These are phyloP conservation scores for Cantharis nigra DNA, from an alignment of 2,888 invertebrate genomes.

Conservation along the genomic window DNA sequence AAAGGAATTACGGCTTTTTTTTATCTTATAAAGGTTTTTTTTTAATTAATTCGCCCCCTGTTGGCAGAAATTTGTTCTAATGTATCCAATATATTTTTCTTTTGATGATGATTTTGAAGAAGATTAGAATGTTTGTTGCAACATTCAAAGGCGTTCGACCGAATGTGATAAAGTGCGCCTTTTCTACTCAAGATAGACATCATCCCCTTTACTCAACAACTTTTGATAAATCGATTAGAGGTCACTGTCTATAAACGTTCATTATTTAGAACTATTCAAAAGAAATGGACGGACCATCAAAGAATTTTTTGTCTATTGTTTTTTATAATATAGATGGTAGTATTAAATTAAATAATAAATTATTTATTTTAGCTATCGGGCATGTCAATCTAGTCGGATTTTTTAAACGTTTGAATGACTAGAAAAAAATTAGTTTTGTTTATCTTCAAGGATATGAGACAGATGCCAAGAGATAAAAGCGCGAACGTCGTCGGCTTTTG, in stretches of 20 bases:
- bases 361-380: not conserved
- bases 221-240: slow-evolving; percentile 16
- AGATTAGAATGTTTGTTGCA: slow-evolving; percentile 2
- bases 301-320: not conserved
- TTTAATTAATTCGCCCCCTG: not conserved
- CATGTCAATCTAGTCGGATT: not conserved
- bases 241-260: not conserved
- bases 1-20: not conserved
- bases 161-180: slow-evolving; percentile 18
- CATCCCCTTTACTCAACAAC: slow-evolving; percentile 13
- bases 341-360: not conserved
- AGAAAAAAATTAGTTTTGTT: not conserved
- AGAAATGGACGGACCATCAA: not conserved
- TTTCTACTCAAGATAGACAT: slow-evolving; percentile 14
- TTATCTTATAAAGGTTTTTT: not conserved
- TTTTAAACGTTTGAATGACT: not conserved
- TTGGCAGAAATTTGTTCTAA: not conserved
- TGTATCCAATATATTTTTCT: not conserved
- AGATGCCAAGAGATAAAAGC: slow-evolving; percentile 1
- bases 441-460: not conserved
- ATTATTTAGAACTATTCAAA: not conserved
- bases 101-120: not conserved
- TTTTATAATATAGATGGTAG: not conserved
- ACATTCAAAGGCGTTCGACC: slow-evolving; percentile 9
- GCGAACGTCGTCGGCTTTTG: not conserved